Conservation (phyloP, 2,797 vertebrate species). For the Phataginus tricuspis region DNA sequence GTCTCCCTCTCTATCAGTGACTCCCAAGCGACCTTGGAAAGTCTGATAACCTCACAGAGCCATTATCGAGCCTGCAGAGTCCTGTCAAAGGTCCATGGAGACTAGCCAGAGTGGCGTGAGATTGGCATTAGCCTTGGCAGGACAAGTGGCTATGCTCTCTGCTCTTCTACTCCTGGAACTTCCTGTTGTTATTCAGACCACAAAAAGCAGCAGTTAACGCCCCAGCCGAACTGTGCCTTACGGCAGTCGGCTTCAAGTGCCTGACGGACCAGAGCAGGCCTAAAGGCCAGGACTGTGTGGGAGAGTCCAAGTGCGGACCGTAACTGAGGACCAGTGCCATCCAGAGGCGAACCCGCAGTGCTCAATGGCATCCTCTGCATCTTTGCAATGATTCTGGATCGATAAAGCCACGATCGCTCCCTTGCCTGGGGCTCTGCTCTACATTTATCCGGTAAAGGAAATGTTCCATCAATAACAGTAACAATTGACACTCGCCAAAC, state of each 20-base stretch:
- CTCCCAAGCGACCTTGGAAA: background rate
- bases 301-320: background rate
- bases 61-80: background rate
- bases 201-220: background rate
- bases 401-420: background rate
- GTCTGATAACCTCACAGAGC: background rate
- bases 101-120: background rate
- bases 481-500: conserved; percentile 21
- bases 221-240: background rate
- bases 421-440: background rate
- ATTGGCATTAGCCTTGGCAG: background rate
- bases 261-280: background rate
- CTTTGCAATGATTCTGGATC: background rate
- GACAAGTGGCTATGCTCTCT: background rate
- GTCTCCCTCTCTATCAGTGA: background rate
- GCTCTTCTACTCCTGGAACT: background rate
- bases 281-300: background rate
- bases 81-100: background rate
- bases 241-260: background rate
- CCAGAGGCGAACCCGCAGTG: background rate
- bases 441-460: conserved; percentile 53
- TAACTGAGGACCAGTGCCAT: background rate
- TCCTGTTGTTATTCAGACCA: background rate
- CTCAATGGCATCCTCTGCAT: background rate
- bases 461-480: conserved; percentile 50